Evolutionary conservation across 2,797 vertebrate genomes (phyloP), one percentile per base, ranked within the genome.

Genomic region (Xenops minutus): DNA sequence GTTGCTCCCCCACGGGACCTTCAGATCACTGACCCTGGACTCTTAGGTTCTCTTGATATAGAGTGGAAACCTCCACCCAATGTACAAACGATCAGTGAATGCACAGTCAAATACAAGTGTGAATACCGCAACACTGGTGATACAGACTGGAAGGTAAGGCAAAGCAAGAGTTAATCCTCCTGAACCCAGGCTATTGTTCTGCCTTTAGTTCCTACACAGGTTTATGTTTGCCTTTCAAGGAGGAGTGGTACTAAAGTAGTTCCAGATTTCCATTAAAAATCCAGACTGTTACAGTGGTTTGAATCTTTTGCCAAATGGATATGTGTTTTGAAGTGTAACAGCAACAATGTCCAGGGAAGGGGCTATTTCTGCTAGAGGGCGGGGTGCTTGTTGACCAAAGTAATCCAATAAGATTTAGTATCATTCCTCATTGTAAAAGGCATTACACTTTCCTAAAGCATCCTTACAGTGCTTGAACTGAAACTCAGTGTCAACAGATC

Each of bases 1-100:
- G 98, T 98, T 82, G 92, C 96, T 77, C 96, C 98, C 64, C 98
- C 98, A 20, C 88, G n/a, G 29, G 85, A 97, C 76, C 92, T 98
- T 54, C 93, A 49, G 67, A 97, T 98, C 74, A 92, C 92, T 4
- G 98, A 98, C 72, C 98, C 97, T 8, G 98, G 98, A 30, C 98
- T 97, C 78, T 84, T 98, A 73, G 98, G 98, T 14, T 71, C 96
- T 34, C 96, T 98, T 0, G 96, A 96, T 69, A 49, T 98, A 7
- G 88, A 96, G 51, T 98, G 98, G 98, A 67, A 97, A 39, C 95
- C 97, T 43, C 97, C 98, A 2, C 9, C 82, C 41, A 49, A 61
- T 2, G 7, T 69, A 14, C 92, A 91, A 24, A 44, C 41, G 51
- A 91, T 80, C 77, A 89, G 88, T 1, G 85, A 96, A 2, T 98